These are phyloP conservation scores for Cairina moschata DNA, from an alignment of 2,113 vertebrate genomes.

Conservation along the genomic window DNA sequence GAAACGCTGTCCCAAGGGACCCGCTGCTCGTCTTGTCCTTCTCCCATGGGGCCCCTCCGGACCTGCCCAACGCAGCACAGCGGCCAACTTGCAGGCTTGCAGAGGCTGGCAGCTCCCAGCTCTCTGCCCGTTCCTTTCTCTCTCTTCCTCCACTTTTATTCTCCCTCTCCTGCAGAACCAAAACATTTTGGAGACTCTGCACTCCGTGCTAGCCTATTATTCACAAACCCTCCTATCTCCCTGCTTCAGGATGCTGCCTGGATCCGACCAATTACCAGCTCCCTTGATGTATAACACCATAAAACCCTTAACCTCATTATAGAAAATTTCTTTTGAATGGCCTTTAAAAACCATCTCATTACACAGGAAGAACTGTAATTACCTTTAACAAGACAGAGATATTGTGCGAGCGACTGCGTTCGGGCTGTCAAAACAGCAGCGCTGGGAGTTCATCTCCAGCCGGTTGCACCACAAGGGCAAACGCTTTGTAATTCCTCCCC, in stretches of 20 bases:
- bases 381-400: conserved; percentile 74
- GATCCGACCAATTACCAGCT: conserved; percentile 75
- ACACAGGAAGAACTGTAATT: conserved; percentile 79
- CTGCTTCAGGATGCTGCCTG: conserved; percentile 63
- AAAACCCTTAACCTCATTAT: conserved; percentile 81
- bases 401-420: conserved; percentile 61
- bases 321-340: conserved; percentile 82
- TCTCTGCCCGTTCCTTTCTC: background rate
- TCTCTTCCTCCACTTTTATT: background rate
- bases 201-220: conserved; percentile 16
- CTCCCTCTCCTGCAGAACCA: background rate
- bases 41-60: background rate
- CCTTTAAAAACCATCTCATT: conserved; percentile 83
- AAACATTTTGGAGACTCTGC: conserved; percentile 33
- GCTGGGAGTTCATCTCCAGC: conserved; percentile 27
- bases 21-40: background rate
- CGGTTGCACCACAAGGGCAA: conserved; percentile 17
- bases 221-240: conserved; percentile 51
- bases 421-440: conserved; percentile 56
- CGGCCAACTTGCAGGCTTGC: background rate
- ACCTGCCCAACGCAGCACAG: background rate
- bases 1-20: background rate
- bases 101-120: background rate
- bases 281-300: conserved; percentile 77
- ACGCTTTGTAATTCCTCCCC: background rate